These are phyloP conservation scores for Heliconius aoede DNA, from an alignment of 2,888 invertebrate genomes.

Conservation along the genomic window DNA sequence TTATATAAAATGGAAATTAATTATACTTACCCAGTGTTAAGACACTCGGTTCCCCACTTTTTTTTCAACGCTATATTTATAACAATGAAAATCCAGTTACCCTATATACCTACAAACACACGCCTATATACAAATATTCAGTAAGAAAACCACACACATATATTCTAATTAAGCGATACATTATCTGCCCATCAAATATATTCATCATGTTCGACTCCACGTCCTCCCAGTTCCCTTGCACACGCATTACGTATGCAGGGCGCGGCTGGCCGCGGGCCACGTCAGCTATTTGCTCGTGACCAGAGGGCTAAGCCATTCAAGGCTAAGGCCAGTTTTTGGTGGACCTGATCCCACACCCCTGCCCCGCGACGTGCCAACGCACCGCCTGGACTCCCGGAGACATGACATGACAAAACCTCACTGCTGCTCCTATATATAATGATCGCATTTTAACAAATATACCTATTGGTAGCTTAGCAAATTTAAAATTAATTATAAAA, in stretches of 20 bases:
- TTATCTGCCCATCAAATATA: slow-evolving; percentile 15
- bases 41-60: too few relatives aligned
- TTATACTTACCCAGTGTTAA: too few relatives aligned
- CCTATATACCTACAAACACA: not conserved
- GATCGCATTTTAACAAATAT: not conserved
- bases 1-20: not conserved
- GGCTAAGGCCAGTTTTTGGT: slow-evolving; percentile 84
- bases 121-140: not conserved
- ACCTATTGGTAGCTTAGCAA: not conserved
- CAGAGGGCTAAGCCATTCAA: slow-evolving; percentile 83
- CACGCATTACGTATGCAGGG: slow-evolving; percentile 81
- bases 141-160: not conserved
- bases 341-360: slow-evolving; percentile 72
- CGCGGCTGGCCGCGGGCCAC: slow-evolving; percentile 80
- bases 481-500: not conserved
- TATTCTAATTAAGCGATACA: slow-evolving; percentile 8
- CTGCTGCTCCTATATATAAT: not conserved
- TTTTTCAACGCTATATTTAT: not conserved
- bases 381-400: slow-evolving; percentile 43
- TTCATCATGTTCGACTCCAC: slow-evolving; percentile 43
- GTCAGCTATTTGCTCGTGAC: slow-evolving; percentile 83
- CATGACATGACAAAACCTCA: slow-evolving; percentile 45
- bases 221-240: slow-evolving; percentile 47
- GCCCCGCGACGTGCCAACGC: slow-evolving; percentile 49
- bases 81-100: not conserved